These are phyloP conservation scores for Chymomyza amoena DNA, from an alignment of 2,888 invertebrate genomes.

Conservation along the genomic window DNA sequence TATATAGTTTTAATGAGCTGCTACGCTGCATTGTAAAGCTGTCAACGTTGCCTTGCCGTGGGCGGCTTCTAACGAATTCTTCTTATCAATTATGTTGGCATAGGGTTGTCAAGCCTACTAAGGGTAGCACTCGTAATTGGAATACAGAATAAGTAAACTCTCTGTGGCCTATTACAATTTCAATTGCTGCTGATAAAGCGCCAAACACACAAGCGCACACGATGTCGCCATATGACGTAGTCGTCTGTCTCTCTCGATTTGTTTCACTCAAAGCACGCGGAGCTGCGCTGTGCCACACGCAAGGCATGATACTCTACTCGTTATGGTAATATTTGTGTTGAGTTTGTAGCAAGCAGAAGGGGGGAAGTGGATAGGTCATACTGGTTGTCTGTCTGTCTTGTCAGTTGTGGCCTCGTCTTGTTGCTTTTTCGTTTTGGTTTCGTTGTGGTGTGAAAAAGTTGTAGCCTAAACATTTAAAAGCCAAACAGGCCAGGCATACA, in stretches of 20 bases:
- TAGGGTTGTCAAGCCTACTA: conserved; percentile 28
- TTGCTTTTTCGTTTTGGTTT: conserved; percentile 32
- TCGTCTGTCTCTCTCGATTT: background rate
- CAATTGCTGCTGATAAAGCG: conserved; percentile 50
- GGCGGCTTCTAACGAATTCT: conserved; percentile 16
- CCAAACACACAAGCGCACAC: conserved; percentile 19
- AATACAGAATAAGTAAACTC: conserved; percentile 3
- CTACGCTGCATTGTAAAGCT: background rate
- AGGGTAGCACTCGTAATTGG: conserved; percentile 27
- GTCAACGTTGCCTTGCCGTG: conserved; percentile 6
- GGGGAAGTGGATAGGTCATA: background rate
- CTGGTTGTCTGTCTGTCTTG: conserved; percentile 15
- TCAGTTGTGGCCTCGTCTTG: conserved; percentile 58
- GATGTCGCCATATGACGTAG: conserved; percentile 55
- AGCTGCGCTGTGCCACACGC: conserved; percentile 47
- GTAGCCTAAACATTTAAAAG: conserved; percentile 39
- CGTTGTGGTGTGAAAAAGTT: conserved; percentile 65
- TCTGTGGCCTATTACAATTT: conserved; percentile 43
- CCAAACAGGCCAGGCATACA: conserved; percentile 12
- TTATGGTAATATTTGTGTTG: background rate
- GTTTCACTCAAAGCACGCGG: background rate
- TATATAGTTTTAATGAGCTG: conserved; percentile 1
- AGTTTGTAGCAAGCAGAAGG: background rate
- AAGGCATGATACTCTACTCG: conserved; percentile 42
- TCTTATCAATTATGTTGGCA: conserved; percentile 59